Percentiles rank a stretch among this genome's conserved stretches.
Conservation (phyloP, 2,113 vertebrate genomes). For the Delphinapterus leucas region DNA sequence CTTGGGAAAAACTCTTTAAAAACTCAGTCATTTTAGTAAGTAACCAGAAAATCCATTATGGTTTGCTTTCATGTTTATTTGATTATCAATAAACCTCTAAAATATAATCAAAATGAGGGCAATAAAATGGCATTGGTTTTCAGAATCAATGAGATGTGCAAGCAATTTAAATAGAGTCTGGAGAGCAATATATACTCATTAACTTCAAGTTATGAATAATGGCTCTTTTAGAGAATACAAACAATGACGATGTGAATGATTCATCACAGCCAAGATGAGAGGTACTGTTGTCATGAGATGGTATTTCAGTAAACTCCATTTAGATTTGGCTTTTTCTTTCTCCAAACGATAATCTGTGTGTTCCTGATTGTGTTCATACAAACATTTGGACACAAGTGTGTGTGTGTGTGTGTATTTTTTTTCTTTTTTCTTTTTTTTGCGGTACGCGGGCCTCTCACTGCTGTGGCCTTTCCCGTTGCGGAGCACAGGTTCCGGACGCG, state of each 20-base stretch:
- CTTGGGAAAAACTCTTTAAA: conserved; percentile 44
- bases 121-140: conserved; percentile 72
- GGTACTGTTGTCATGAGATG: neutral
- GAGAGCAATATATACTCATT: conserved; percentile 47
- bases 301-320: neutral
- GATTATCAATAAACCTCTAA: conserved; percentile 74
- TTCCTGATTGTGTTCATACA: neutral
- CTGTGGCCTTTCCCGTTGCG: too few relatives aligned
- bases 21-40: conserved; percentile 53
- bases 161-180: conserved; percentile 68
- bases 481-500: too few relatives aligned
- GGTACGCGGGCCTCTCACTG: too few relatives aligned
- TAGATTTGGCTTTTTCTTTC: neutral
- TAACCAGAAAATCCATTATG: conserved; percentile 67
- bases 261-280: neutral
- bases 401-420: neutral
- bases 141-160: conserved; percentile 69
- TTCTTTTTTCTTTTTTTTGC: too few relatives aligned
- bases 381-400: neutral
- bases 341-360: neutral
- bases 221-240: conserved; percentile 37
- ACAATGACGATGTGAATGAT: conserved; percentile 20
- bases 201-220: conserved; percentile 66
- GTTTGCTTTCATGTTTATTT: conserved; percentile 62
- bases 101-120: conserved; percentile 71